A percentile compares a stretch with the other conserved stretches of the same genome.
phyloP scores from a whole-genome alignment of 2,888 invertebrate genomes.

The Chalcis sispes region DNA sequence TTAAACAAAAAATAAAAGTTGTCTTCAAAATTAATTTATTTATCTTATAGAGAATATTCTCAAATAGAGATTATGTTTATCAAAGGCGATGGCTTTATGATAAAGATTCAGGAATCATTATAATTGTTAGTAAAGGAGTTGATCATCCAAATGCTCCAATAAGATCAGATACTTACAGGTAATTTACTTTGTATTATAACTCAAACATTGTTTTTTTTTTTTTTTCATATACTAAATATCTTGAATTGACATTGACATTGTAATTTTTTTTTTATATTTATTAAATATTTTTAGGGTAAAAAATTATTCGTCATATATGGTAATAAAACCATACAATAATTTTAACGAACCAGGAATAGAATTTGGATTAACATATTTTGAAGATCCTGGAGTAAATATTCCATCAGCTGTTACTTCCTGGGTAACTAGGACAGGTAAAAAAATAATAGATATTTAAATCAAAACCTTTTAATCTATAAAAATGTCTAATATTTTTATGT shows the following conservation, averaged over 20 bases:
- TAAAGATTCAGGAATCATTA: conserved; percentile 78
- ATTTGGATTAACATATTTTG: conserved; percentile 91
- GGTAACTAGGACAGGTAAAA: conserved; percentile 79
- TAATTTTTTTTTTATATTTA: conserved; percentile 13
- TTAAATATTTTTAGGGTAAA: conserved; percentile 77
- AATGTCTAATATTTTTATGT: background rate
- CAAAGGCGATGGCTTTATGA: conserved; percentile 80
- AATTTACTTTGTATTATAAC: conserved; percentile 48
- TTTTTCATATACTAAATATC: background rate
- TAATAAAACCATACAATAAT: conserved; percentile 83
- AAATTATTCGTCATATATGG: conserved; percentile 92
- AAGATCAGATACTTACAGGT: conserved; percentile 82
- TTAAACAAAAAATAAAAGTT: conserved; percentile 6
- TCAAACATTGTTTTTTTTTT: no score
- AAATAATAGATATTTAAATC: background rate
- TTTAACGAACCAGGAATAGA: conserved; percentile 84
- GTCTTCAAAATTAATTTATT: background rate
- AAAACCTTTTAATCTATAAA: conserved; percentile 30
- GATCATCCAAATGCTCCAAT: conserved; percentile 84
- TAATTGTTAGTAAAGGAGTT: conserved; percentile 84
- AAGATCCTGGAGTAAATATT: conserved; percentile 89
- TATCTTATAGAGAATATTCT: conserved; percentile 83
- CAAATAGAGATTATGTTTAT: conserved; percentile 92
- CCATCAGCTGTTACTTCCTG: conserved; percentile 85
- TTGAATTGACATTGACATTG: background rate